Percentiles rank a stretch among this genome's conserved stretches.
Evolutionary conservation across 2,888 invertebrate species (phyloP).

Genomic region (Heteropelma amictum): DNA sequence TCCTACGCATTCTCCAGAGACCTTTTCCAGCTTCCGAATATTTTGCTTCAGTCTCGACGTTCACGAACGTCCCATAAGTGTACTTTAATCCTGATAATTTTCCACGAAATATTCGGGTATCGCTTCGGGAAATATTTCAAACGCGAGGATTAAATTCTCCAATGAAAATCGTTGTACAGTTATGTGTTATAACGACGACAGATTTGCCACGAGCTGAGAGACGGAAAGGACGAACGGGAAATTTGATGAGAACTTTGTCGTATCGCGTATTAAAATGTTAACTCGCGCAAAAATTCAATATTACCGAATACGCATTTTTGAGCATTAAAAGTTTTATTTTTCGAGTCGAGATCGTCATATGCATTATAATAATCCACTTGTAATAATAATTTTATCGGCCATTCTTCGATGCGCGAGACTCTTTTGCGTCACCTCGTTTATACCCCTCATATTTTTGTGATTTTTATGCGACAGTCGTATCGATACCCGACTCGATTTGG

Average conservation of each 20-base stretch:
- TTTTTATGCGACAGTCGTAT: slow-evolving; percentile 1
- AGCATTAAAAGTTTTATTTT: neutral
- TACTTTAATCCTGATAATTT: slow-evolving; percentile 8
- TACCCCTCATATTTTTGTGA: neutral
- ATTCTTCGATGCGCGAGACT: slow-evolving; percentile 1
- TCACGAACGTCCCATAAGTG: neutral
- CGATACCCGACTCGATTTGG: slow-evolving; percentile 31
- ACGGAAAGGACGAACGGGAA: neutral
- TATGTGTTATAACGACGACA: neutral
- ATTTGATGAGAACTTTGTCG: neutral
- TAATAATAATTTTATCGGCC: neutral
- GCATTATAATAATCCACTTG: neutral
- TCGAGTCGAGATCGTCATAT: neutral
- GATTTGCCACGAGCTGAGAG: neutral
- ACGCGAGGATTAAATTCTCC: slow-evolving; percentile 14
- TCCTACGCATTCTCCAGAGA: slow-evolving; percentile 7
- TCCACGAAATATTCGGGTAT: slow-evolving; percentile 2
- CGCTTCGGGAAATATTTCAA: slow-evolving; percentile 2
- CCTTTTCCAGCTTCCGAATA: neutral
- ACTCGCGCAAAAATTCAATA: neutral
- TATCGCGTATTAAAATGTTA: neutral
- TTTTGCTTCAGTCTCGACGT: slow-evolving; percentile 19
- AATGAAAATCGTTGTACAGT: slow-evolving; percentile 6
- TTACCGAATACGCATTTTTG: neutral
- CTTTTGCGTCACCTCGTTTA: slow-evolving; percentile 7